Conservation (phyloP, 2,113 vertebrate genomes). For the Chiloscyllium plagiosum region DNA sequence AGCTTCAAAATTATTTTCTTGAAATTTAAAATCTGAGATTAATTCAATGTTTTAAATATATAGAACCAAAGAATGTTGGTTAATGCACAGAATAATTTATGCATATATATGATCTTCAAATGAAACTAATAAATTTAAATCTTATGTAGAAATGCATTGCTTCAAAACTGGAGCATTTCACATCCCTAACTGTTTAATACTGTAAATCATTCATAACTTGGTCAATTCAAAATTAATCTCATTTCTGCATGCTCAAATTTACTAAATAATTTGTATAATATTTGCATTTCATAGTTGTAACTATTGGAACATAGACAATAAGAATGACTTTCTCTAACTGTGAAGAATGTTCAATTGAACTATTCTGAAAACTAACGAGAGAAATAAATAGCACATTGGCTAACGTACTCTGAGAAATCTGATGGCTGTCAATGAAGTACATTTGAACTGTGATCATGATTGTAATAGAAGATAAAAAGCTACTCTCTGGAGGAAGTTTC, state of each 20-base stretch:
- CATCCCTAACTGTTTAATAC: not conserved
- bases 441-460: not conserved
- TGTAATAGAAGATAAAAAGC: not conserved
- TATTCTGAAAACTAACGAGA: not conserved
- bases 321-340: not conserved
- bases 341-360: not conserved
- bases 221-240: not conserved
- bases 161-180: not conserved
- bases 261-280: not conserved
- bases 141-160: not conserved
- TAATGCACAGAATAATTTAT: not conserved
- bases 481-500: too few relatives aligned
- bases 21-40: not conserved
- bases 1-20: not conserved
- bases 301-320: not conserved
- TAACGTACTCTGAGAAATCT: too few relatives aligned
- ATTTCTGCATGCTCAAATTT: not conserved
- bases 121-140: not conserved
- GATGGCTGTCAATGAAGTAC: too few relatives aligned
- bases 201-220: constrained; percentile 22
- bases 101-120: not conserved
- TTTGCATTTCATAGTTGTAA: not conserved
- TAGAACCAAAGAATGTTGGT: not conserved
- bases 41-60: not conserved
- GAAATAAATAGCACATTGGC: not conserved